These are phyloP conservation scores for Heliconius hortense DNA, from an alignment of 2,888 invertebrate species.

Conservation along the genomic window DNA sequence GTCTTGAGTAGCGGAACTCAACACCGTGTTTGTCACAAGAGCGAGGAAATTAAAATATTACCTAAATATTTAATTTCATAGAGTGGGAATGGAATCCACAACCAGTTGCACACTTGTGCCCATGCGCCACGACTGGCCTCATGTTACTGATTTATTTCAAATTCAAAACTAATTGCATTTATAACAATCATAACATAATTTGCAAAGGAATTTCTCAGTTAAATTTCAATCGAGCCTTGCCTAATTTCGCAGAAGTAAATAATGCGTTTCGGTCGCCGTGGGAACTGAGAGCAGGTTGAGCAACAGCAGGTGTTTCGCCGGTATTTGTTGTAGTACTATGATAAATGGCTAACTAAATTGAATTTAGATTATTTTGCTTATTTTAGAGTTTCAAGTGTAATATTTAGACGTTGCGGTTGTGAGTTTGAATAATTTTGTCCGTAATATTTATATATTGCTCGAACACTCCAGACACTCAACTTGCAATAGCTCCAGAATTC, in stretches of 20 bases:
- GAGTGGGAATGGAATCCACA: too few species aligned
- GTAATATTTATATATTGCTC: too few species aligned
- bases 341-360: neutral
- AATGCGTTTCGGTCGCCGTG: constrained; percentile 19
- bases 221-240: neutral
- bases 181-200: constrained; percentile 4
- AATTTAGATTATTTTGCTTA: neutral
- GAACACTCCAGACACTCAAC: too few species aligned
- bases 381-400: neutral
- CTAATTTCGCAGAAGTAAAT: constrained; percentile 8
- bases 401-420: neutral
- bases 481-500: too few species aligned
- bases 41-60: too few species aligned
- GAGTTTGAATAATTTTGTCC: neutral
- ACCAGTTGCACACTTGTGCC: too few species aligned
- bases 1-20: neutral
- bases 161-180: neutral
- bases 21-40: neutral
- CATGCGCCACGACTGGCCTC: too few species aligned
- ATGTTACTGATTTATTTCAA: neutral
- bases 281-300: constrained; percentile 3
- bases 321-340: neutral
- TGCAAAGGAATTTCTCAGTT: constrained; percentile 12
- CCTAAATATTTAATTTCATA: too few species aligned
- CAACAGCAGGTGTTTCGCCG: constrained; percentile 6